These are phyloP conservation scores for Glossophaga mutica DNA, from an alignment of 2,797 vertebrate species.

Conservation along the genomic window DNA sequence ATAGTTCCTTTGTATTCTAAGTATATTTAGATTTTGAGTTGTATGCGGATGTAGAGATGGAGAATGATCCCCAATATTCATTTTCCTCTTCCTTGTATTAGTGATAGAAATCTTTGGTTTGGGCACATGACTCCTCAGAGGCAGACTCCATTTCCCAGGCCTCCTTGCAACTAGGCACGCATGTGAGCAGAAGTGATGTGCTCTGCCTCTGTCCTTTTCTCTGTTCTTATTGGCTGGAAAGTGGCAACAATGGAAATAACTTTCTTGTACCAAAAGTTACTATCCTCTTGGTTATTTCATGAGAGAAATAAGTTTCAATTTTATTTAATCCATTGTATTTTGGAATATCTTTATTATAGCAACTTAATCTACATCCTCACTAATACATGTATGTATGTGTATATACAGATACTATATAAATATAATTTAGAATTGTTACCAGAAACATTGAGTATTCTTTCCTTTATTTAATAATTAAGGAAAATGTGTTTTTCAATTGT, in stretches of 20 bases:
- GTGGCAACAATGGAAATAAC: neutral
- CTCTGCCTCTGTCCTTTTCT: neutral
- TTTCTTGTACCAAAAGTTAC: neutral
- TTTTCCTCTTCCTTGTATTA: neutral
- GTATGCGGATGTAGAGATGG: neutral
- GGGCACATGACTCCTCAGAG: neutral
- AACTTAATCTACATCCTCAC: neutral
- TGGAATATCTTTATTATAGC: neutral
- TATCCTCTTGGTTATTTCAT: neutral
- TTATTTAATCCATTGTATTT: neutral
- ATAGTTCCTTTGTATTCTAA: neutral
- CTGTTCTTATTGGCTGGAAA: neutral
- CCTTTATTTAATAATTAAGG: conserved; percentile 11
- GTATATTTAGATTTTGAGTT: neutral
- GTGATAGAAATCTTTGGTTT: neutral
- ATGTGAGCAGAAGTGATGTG: neutral
- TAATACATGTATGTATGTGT: neutral
- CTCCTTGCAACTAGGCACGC: neutral
- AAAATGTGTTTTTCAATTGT: neutral
- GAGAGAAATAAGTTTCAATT: neutral
- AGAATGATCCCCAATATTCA: neutral
- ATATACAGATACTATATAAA: neutral
- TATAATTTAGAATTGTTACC: neutral
- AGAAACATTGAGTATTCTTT: neutral
- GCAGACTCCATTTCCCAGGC: neutral